Base-by-base conservation (phyloP, 1,140 invertebrate species). In the Aphelinus atriplicis region DNA sequence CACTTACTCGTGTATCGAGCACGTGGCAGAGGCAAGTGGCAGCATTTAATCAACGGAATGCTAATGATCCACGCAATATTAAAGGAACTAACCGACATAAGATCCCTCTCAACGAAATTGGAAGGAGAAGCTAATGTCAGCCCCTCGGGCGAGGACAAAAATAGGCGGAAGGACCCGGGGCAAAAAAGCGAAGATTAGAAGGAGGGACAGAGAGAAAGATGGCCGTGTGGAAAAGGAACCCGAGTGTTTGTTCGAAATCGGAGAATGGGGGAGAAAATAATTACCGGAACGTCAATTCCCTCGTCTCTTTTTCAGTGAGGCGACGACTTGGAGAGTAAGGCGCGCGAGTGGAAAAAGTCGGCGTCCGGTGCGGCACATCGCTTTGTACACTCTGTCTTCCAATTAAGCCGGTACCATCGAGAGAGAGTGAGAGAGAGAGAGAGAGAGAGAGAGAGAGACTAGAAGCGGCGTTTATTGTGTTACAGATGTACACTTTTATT, bases 201-300 rank as follows among this genome's bases (percentile, higher is more conserved):
- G 50, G 43, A 9, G 45, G 60, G 58, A 68, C 47, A 68, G 58
- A 58, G 48, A 58, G 26, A 26, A 26, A 26, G 26, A 26, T 26
- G 26, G 26, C 26, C 26, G 26, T 26, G 26, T 26, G 26, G 26
- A 65, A 65, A 7, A 43, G 43, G 10, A 56, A 5, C 45, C 57
- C 62, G 50, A 64, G 65, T 62, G 69, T 68, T 73, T 63, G 72
- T 62, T 72, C 60, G 64, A 69, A 65, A 77, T 67, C 56, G 56
- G 62, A 75, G 51, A 66, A 58, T 53, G 65, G 42, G 43, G 47
- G 63, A 64, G 73, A 71, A 72, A 77, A 75, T 72, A 77, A 78
- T 76, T 71, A 71, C 70, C 69, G 56, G 68, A 76, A 76, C 26
- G 53, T 65, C 71, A 55, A 65, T 72, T 72, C 62, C 3, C 47